phyloP scores from a whole-genome alignment of 1,140 invertebrate genomes.

The Trachelipus rathkii region DNA sequence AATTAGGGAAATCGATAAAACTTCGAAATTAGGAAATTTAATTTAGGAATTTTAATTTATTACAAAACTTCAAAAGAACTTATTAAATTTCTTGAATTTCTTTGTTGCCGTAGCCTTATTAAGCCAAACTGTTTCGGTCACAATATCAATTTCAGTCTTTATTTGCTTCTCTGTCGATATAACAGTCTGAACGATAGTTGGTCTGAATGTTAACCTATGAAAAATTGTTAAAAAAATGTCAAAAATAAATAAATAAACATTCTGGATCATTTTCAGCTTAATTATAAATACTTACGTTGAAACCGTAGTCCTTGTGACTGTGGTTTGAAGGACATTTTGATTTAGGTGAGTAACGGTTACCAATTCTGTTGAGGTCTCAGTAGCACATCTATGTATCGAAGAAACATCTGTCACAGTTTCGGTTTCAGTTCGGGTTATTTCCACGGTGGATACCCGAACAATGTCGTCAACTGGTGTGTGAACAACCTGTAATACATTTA shows the following conservation, averaged over 20 bases:
- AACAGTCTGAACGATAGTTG: background rate
- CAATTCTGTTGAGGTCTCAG: conserved; percentile 3
- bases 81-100: too few species aligned
- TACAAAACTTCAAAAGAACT: too few species aligned
- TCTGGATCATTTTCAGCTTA: too few species aligned
- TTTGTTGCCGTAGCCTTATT: background rate
- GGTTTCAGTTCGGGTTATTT: background rate
- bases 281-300: conserved; percentile 18
- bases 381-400: conserved; percentile 13
- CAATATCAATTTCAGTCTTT: background rate
- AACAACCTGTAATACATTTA: background rate
- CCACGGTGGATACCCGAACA: conserved; percentile 2
- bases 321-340: conserved; percentile 23
- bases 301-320: conserved; percentile 2
- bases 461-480: conserved; percentile 27
- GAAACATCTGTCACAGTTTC: conserved; percentile 19
- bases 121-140: background rate
- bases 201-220: background rate
- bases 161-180: background rate
- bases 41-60: too few species aligned
- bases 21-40: too few species aligned
- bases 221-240: background rate
- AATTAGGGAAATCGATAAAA: too few species aligned
- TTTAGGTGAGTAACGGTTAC: conserved; percentile 20
- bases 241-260: too few species aligned